Base-by-base conservation (phyloP, 1,140 invertebrate genomes). In the Akabosia matsudoensis region DNA sequence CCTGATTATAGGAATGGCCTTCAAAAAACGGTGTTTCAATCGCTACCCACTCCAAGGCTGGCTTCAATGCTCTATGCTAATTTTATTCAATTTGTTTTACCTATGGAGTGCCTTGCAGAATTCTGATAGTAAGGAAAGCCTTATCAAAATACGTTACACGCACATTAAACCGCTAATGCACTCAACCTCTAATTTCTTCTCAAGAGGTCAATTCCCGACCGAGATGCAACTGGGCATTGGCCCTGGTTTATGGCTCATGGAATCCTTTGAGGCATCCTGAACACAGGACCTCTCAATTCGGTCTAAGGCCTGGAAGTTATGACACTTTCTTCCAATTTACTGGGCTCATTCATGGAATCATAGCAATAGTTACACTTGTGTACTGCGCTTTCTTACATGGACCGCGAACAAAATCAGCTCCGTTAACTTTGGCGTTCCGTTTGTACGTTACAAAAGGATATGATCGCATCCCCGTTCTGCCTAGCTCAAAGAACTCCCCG, bases 371-470 rank as follows among this genome's bases (percentile, higher is more conserved):
- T 22, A 4, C 37, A 16, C n/a, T 73, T n/a, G 30, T 78, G 18
- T 73, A 74, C 33, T 75, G 70, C 30, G 22, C 54, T 4, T 76
- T 76, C 31, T 34, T 71, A 33, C 76, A 76, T 26, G 76, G 76
- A 45, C 76, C 76, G n/a, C 33, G 76, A n/a, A n/a, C 71, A 0
- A 67, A 10, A 14, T 51, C 76, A 1, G 76, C 76, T n/a, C 76
- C 76, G 3, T 22, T 76, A 51, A 72, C 70, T 1, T 26, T 73
- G 22, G 54, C 64, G 33, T 30, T 24, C 34, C 13, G 30, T 1
- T 0, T 72, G 7, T 72, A 72, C 18, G 1, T 34, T 31, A 37
- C 37, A 7, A 4, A 1, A 26, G 18, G 18, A 10, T 26, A 33
- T 24, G 51, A 14, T 1, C 7, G 37, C 1, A 14, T 72, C 2